Evolutionary conservation across 2,888 invertebrate species (phyloP), one percentile per base, ranked within the genome.

Genomic region (Oxycera nigricornis): DNA sequence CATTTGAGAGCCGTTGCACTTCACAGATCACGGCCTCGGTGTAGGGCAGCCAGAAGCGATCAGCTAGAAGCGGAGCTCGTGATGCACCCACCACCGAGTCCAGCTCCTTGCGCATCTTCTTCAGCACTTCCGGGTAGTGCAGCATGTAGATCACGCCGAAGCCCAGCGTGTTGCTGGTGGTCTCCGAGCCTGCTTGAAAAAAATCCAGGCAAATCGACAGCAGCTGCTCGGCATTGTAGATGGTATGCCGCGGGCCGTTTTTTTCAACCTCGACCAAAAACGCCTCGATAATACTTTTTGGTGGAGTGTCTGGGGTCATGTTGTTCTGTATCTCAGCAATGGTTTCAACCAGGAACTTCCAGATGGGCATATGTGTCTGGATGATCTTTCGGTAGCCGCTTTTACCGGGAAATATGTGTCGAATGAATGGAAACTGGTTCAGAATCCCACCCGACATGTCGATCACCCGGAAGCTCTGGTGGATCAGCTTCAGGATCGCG

Each of bases 371-470:
- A 73, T 90, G 87, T 30, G 88, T 86, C 6, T 83, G 83, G 68
- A 85, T 83, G 22, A 90, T 85, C 9, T 88, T 82, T 1, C 86
- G 86, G 81, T 91, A 93, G 0, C 92, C 92, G 72, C 88, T 89
- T 24, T 86, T 79, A 74, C 88, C 85, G 0, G 92, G 92, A 2
- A 89, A 88, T 7, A 93, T 77, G 79, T 87, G 89, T 73, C 92
- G 86, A 73, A 91, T 82, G 83, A 91, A 89, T 0, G 93, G 92
- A 80, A 91, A 84, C 78, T 91, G 90, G 78, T 91, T 91, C 7
- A 93, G 81, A 74, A 91, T 81, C 0, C 92, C 92, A 1, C 92
- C 92, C 2, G 90, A 88, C 81, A 90, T 89, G 59, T 91, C 89
- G 75, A 89, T 87, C 50, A 88, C 81, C 76, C 88, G 87, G 81